Evolutionary conservation across 2,888 invertebrate species (phyloP).

Genomic region (Torymus tubicola): DNA sequence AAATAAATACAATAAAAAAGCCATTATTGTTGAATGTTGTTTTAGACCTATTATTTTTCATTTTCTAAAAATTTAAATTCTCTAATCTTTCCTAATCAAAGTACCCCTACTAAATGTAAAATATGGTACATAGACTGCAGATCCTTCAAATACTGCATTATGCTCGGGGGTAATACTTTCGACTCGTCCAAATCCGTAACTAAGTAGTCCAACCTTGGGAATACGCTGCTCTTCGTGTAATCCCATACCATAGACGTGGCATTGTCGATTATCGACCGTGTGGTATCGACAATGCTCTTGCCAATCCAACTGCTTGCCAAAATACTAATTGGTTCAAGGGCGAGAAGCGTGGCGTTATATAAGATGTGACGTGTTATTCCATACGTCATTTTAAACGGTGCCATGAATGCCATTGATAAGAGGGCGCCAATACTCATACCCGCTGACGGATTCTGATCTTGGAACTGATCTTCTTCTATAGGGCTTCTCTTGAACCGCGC

Average conservation of each 20-base stretch:
- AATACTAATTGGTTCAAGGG: neutral
- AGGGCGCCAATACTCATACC: neutral
- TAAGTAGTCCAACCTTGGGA: slow-evolving; percentile 58
- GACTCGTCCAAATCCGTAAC: slow-evolving; percentile 43
- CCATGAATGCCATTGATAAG: slow-evolving; percentile 23
- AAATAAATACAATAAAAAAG: too few species aligned
- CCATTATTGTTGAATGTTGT: too few species aligned
- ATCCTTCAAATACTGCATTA: slow-evolving; percentile 35
- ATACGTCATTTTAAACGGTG: slow-evolving; percentile 32
- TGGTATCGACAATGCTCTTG: neutral
- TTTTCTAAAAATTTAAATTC: too few species aligned
- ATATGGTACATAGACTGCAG: slow-evolving; percentile 58
- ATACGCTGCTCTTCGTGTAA: slow-evolving; percentile 46
- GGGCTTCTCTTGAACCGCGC: too few species aligned
- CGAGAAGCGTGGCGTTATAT: too few species aligned
- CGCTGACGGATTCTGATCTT: too few species aligned
- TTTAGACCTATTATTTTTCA: too few species aligned
- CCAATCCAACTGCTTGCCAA: neutral
- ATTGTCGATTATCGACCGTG: neutral
- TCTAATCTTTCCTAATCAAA: neutral
- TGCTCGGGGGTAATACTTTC: slow-evolving; percentile 44
- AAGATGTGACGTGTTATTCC: neutral
- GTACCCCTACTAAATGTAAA: neutral
- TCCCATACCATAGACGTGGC: slow-evolving; percentile 38
- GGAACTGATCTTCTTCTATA: neutral